These are phyloP conservation scores for Suncus etruscus DNA, from an alignment of 2,113 vertebrate species.

Conservation along the genomic window DNA sequence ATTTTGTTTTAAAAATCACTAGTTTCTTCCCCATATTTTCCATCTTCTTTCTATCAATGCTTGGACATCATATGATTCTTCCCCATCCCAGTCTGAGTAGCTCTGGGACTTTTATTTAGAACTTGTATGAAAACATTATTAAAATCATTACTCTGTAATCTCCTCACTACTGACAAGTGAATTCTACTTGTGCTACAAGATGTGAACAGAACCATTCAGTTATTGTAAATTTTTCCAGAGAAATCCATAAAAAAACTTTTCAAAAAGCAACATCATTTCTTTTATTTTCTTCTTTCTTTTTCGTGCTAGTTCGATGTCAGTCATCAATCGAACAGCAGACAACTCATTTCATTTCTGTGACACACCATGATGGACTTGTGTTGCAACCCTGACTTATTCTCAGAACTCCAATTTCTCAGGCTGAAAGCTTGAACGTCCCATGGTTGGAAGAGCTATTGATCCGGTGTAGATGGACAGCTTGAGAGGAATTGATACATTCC, in stretches of 20 bases:
- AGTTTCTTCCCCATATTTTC: neutral
- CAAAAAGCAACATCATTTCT: conserved; percentile 76
- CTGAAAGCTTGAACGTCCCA: conserved; percentile 91
- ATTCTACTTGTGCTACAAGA: conserved; percentile 69
- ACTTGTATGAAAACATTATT: neutral
- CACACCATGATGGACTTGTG: conserved; percentile 95
- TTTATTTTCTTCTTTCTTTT: conserved; percentile 87
- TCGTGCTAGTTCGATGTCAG: conserved; percentile 90
- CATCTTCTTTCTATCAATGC: neutral
- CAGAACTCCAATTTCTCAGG: conserved; percentile 93
- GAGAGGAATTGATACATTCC: conserved; percentile 90
- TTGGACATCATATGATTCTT: neutral
- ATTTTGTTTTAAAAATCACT: conserved; percentile 42
- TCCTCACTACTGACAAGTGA: conserved; percentile 36
- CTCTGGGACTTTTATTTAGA: conserved; percentile 42
- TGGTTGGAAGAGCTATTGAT: conserved; percentile 98
- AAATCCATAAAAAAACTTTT: conserved; percentile 91
- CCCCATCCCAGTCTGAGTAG: neutral
- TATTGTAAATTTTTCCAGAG: conserved; percentile 92
- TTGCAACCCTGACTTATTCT: conserved; percentile 94
- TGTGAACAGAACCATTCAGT: conserved; percentile 81
- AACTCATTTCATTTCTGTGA: conserved; percentile 98
- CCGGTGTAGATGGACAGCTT: conserved; percentile 90
- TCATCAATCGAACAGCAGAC: conserved; percentile 96
- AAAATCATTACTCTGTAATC: neutral